Evolutionary conservation across 2,113 vertebrate genomes (phyloP).

Genomic region (Maccullochella peelii): DNA sequence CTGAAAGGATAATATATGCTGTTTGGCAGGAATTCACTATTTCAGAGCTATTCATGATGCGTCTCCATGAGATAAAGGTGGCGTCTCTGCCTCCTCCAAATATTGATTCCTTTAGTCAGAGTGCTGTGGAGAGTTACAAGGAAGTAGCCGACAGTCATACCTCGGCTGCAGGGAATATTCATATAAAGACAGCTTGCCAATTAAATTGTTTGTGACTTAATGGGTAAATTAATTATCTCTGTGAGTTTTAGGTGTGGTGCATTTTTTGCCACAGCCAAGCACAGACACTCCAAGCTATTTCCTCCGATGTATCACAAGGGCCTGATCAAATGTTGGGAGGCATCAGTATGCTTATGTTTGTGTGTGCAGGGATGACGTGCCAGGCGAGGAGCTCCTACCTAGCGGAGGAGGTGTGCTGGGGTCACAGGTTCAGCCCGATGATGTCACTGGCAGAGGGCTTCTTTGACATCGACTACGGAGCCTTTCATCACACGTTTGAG

Average conservation of each 20-base stretch:
- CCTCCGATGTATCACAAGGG: not conserved
- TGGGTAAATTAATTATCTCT: conserved; percentile 17
- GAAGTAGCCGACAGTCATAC: conserved; percentile 10
- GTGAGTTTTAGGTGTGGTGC: not conserved
- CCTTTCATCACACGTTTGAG: conserved; percentile 95
- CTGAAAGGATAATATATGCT: conserved; percentile 11
- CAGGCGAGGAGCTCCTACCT: conserved; percentile 95
- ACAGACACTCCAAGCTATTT: not conserved
- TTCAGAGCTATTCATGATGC: conserved; percentile 47
- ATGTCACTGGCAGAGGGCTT: conserved; percentile 93
- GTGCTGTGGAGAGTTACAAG: conserved; percentile 22
- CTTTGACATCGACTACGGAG: conserved; percentile 94
- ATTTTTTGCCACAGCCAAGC: not conserved
- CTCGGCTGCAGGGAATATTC: conserved; percentile 35
- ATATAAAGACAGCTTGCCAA: not conserved
- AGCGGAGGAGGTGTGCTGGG: conserved; percentile 93
- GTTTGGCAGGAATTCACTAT: conserved; percentile 19
- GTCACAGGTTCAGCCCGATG: conserved; percentile 94
- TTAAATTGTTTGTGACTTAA: not conserved
- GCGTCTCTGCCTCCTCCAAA: conserved; percentile 48
- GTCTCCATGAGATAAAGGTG: conserved; percentile 51
- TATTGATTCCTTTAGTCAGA: conserved; percentile 61
- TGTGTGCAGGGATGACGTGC: conserved; percentile 92
- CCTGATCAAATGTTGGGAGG: not conserved
- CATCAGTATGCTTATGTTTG: not conserved